Evolutionary conservation across 2,888 invertebrate species (phyloP), one percentile per base, ranked within the genome.

Genomic region (Mimumesa dahlbomi): DNA sequence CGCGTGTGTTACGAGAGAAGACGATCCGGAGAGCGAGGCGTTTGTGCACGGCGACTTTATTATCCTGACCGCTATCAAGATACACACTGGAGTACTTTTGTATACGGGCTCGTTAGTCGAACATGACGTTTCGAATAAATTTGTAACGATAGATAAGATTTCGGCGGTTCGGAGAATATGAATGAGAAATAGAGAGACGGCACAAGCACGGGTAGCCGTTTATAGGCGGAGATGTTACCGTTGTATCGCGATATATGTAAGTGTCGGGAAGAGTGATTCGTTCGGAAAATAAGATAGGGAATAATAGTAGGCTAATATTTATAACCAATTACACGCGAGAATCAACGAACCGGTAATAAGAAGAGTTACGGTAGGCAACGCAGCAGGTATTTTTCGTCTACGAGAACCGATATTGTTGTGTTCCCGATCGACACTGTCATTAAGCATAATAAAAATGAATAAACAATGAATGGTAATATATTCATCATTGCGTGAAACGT

Each of bases 1-100:
- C 58, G 50, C 76, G 72, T 75, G 71, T 73, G 67, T 79, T 73
- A 65, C 70, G 6, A 1, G 11, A n/a, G 43, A 13, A 9, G 2
- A 3, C 9, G 19, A 13, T 19, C 21, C 14, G 25, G 46, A 6
- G 14, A 29, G n/a, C n/a, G 38, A 40, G 63, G 43, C 40, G 49
- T 46, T 31, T 25, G 21, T 36, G 18, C 58, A 18, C 34, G 21
- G 46, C 46, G 57, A 75, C 75, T 63, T 72, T 75, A 67, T 76
- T 66, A 66, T 67, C 46, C 58, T 6, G 56, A 43, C 29, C 34
- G 43, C 40, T 42, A 53, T 59, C 54, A 34, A 38, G 50, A 36
- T 18, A 42, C 45, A 42, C 45, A 45, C 22, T 50, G 36, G 49
- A 42, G 48, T n/a, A n/a, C 21, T 56, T 48, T 34, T 49, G 36